Percentiles rank a stretch among this genome's conserved stretches.
These are phyloP conservation scores for Spea bombifrons DNA, from an alignment of 2,113 vertebrate species.

Conservation along the genomic window DNA sequence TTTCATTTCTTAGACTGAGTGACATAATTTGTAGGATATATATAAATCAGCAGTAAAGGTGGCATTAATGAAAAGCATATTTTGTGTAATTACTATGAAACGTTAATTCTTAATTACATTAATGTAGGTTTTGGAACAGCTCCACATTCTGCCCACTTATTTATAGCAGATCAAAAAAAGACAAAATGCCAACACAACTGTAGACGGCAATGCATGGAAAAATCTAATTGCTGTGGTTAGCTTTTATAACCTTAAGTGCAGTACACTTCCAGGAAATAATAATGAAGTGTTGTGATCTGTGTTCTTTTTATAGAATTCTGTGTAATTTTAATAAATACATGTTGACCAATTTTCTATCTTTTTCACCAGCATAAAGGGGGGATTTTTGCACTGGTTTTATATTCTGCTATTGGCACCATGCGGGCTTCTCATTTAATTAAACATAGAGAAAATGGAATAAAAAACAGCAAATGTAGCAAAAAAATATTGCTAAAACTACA, in stretches of 20 bases:
- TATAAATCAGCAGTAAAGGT: too few species aligned
- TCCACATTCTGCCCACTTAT: constrained; percentile 11
- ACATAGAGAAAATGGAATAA: neutral
- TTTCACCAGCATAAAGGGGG: neutral
- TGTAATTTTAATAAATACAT: constrained; percentile 3
- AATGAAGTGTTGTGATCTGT: constrained; percentile 32
- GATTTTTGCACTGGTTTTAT: neutral
- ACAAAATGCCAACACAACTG: constrained; percentile 23
- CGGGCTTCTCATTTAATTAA: neutral
- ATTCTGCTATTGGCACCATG: neutral
- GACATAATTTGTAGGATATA: too few species aligned
- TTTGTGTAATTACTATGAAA: neutral
- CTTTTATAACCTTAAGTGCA: constrained; percentile 29
- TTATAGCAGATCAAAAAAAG: constrained; percentile 45
- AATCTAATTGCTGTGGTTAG: constrained; percentile 54
- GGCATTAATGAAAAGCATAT: neutral
- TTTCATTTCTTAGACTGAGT: too few species aligned
- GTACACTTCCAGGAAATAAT: constrained; percentile 42
- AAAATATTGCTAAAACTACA: neutral
- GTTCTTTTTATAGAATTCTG: constrained; percentile 9
- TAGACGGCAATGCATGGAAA: constrained; percentile 42
- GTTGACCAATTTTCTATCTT: neutral
- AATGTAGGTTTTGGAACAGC: constrained; percentile 5
- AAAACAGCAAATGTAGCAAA: neutral
- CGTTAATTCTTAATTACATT: constrained; percentile 47